Base-by-base conservation (phyloP, 2,113 vertebrate genomes). In the Nyctibius bracteatus region DNA sequence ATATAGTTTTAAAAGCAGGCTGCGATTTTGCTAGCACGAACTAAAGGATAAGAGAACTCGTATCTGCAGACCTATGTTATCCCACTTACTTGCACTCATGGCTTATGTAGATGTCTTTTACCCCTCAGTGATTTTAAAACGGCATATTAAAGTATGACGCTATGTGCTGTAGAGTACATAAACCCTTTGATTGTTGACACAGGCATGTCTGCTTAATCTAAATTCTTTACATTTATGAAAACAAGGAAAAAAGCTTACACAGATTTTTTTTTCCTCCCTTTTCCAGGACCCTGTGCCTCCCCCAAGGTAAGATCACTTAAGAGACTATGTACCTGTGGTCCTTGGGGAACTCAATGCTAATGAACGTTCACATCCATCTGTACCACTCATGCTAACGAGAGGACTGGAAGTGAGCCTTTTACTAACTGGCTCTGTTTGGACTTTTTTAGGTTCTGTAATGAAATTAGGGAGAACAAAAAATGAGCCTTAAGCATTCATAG, bases 251-350 rank as follows among this genome's bases (percentile, higher is more conserved):
- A 86, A 35, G 30, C 63, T 94, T 16, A 94, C n/a, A 55, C 5
- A 19, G 72, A 44, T 59, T 83, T 94, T 77, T 95, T n/a, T 55
- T 86, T 88, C n/a, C n/a, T 91, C 35, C 93, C 62, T 94, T 67
- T 95, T 94, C 72, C 93, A 97, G 96, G 61, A 86, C 18, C 97
- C 96, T 30, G 25, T 61, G 6, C 97, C 96, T 73, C 97, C 93
- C 47, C 97, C 95, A 93, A 70, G 97, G 97, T 97, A 96, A 97
- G 95, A 37, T 51, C 67, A 49, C 31, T 52, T 31, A 61, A 35
- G 70, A 81, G 62, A 71, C 68, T 5, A 0, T 30, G 82, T 63
- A 75, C 58, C 81, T 88, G 41, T 3, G 1, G 19, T 81, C 47
- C 52, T 68, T 0, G 0, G 52, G 73, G 73, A 71, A 22, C 27